Percentiles rank a stretch among this genome's conserved stretches.
Conservation (phyloP, 1,140 invertebrate genomes). For the Meloidogyne hapla region DNA sequence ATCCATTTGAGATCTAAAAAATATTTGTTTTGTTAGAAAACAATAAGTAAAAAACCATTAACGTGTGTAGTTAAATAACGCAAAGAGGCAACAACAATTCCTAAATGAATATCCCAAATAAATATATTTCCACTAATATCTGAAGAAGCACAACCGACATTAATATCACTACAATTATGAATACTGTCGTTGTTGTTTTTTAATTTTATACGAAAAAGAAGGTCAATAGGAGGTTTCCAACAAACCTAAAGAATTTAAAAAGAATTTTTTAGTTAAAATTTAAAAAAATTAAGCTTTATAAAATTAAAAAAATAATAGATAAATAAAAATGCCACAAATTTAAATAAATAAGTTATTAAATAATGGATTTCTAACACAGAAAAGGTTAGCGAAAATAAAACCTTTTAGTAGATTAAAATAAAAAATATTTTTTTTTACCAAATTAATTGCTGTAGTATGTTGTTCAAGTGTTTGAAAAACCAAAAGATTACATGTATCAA, state of each 20-base stretch:
- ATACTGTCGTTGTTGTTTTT: slow-evolving; percentile 23
- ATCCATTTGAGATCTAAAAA: slow-evolving; percentile 50
- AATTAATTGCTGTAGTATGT: slow-evolving; percentile 44
- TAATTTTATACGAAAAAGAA: neutral
- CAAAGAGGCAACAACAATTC: slow-evolving; percentile 17
- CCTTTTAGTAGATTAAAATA: no score
- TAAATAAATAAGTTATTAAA: no score
- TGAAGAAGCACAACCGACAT: slow-evolving; percentile 39
- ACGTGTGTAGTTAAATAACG: slow-evolving; percentile 29
- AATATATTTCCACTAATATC: slow-evolving; percentile 41
- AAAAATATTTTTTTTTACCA: slow-evolving; percentile 30
- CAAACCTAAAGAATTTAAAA: slow-evolving; percentile 9
- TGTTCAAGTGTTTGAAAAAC: slow-evolving; percentile 52
- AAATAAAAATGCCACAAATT: no score
- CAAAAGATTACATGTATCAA: slow-evolving; percentile 36
- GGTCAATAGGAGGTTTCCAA: slow-evolving; percentile 29
- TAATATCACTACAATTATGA: neutral
- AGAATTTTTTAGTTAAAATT: neutral
- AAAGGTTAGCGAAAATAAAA: no score
- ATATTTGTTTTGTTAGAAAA: no score
- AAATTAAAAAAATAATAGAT: slow-evolving; percentile 23
- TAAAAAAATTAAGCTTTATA: neutral
- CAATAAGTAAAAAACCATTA: slow-evolving; percentile 18
- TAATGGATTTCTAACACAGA: no score
- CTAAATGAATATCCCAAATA: slow-evolving; percentile 43